Evolutionary conservation across 2,113 vertebrate genomes (phyloP).

Genomic region (Megaceryle maxima): DNA sequence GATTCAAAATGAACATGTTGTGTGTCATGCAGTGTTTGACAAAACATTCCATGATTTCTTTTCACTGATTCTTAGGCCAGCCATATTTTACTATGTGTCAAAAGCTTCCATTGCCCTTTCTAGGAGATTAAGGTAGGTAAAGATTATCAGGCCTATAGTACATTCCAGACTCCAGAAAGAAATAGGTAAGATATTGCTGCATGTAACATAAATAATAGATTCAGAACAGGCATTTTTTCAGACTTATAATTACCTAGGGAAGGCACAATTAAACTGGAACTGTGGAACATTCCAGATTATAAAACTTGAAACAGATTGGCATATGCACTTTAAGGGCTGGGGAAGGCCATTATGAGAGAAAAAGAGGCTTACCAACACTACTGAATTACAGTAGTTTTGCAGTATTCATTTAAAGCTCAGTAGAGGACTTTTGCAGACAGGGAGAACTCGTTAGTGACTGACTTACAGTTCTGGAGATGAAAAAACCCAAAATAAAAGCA

Average conservation of each 20-base stretch:
- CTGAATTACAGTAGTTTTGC: background rate
- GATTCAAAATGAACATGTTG: background rate
- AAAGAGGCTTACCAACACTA: background rate
- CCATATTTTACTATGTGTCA: background rate
- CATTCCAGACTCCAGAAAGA: background rate
- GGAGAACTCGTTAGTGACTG: background rate
- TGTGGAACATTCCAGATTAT: background rate
- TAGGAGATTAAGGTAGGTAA: background rate
- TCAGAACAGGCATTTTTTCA: background rate
- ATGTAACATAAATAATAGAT: background rate
- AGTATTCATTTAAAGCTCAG: background rate
- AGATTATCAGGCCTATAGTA: background rate
- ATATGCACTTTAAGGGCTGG: conserved; percentile 16
- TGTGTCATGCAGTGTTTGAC: background rate
- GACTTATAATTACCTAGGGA: background rate
- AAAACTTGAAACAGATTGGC: conserved; percentile 32
- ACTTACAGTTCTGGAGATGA: background rate
- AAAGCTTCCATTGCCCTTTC: background rate
- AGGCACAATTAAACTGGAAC: background rate
- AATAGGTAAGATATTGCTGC: background rate
- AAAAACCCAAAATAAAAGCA: background rate
- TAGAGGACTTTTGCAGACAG: background rate
- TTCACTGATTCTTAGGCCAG: background rate
- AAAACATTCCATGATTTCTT: conserved; percentile 1
- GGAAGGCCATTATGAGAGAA: background rate